phyloP scores from a whole-genome alignment of 2,888 invertebrate species.

The Tortrix viridana region DNA sequence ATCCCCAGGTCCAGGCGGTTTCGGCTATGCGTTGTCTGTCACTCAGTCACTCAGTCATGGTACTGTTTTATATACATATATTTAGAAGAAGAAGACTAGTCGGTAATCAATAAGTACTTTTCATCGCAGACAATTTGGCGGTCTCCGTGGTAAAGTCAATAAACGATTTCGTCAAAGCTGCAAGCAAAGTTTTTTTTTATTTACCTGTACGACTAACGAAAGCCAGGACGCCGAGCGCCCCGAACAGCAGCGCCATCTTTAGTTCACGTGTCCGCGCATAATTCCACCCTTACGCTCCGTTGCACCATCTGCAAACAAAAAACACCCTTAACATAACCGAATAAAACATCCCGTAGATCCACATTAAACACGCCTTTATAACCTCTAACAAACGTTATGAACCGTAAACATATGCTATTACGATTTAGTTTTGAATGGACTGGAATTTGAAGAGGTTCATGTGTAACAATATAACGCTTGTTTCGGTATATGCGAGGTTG shows the following conservation, averaged over 20 bases:
- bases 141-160: too few species aligned
- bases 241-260: constrained; percentile 69
- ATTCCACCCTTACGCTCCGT: constrained; percentile 57
- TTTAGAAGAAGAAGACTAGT: too few species aligned
- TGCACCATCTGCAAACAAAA: constrained; percentile 63
- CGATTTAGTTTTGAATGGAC: constrained; percentile 1
- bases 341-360: background rate
- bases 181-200: background rate
- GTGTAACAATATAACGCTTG: constrained; percentile 36
- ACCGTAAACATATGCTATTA: constrained; percentile 1
- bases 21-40: too few species aligned
- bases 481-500: constrained; percentile 31
- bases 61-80: too few species aligned
- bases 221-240: constrained; percentile 69
- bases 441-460: constrained; percentile 23
- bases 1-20: too few species aligned
- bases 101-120: too few species aligned
- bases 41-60: too few species aligned
- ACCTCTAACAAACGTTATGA: constrained; percentile 10
- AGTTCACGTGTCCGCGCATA: constrained; percentile 69
- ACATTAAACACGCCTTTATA: background rate
- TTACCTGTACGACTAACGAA: constrained; percentile 73
- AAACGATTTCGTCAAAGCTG: too few species aligned
- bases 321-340: constrained; percentile 44
- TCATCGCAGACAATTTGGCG: too few species aligned